A percentile compares a stretch with the other conserved stretches of the same genome.
phyloP scores from a whole-genome alignment of 2,113 vertebrate genomes.

The Tricholaema leucomelas region DNA sequence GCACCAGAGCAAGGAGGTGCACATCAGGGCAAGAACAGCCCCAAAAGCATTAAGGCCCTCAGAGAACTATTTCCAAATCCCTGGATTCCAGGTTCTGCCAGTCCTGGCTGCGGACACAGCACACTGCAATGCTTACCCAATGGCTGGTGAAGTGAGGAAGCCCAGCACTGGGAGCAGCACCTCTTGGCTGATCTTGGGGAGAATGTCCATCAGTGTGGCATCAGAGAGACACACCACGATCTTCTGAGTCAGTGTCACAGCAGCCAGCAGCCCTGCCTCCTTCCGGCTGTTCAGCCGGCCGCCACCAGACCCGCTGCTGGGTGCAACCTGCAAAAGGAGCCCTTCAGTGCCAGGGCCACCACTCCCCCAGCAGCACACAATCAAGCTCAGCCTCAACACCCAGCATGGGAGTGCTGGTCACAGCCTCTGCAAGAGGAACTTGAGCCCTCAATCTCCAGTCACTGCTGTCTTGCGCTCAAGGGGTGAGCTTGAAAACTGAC shows the following conservation, averaged over 20 bases:
- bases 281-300: conserved; percentile 94
- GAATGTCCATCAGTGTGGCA: conserved; percentile 96
- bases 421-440: neutral
- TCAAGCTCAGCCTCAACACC: neutral
- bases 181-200: conserved; percentile 96
- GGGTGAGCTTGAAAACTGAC: neutral
- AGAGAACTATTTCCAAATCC: neutral
- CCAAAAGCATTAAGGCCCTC: neutral
- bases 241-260: conserved; percentile 90
- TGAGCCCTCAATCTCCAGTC: neutral
- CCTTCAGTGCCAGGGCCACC: neutral
- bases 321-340: conserved; percentile 82
- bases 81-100: accelerated
- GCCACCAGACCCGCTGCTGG: conserved; percentile 64
- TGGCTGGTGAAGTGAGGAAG: conserved; percentile 85
- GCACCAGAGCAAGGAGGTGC: neutral
- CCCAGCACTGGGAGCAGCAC: conserved; percentile 90
- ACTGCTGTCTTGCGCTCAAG: neutral
- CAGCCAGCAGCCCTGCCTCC: conserved; percentile 92
- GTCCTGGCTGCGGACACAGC: neutral
- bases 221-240: conserved; percentile 95
- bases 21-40: neutral
- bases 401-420: neutral
- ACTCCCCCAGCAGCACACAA: neutral
- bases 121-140: conserved; percentile 75